Conservation (phyloP, 2,888 invertebrate genomes). For the Ormia ochracea region DNA sequence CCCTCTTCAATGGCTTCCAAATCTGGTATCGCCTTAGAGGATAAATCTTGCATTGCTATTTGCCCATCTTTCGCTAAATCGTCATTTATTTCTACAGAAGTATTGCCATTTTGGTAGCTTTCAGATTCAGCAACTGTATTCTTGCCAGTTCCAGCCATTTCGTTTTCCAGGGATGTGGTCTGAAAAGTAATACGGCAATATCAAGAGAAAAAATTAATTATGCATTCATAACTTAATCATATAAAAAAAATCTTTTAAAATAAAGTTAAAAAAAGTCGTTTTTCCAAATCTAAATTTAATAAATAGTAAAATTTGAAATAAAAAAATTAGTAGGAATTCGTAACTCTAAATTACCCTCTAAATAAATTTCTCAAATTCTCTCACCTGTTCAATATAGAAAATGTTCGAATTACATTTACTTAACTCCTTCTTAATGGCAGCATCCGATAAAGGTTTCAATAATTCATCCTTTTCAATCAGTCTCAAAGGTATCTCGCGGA, state of each 20-base stretch:
- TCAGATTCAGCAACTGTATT: too few species aligned
- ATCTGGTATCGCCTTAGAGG: conserved; percentile 46
- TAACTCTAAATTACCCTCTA: too few species aligned
- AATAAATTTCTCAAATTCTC: not conserved
- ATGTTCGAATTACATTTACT: conserved; percentile 72
- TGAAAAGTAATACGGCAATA: too few species aligned
- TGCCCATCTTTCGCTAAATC: not conserved
- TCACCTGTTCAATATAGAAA: conserved; percentile 72
- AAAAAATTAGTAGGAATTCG: too few species aligned
- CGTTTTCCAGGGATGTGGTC: conserved; percentile 69
- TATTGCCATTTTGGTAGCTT: conserved; percentile 68
- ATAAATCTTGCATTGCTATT: conserved; percentile 2
- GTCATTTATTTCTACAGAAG: conserved; percentile 40
- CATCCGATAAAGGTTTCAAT: conserved; percentile 72
- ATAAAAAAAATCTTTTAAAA: too few species aligned
- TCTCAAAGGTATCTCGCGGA: conserved; percentile 79
- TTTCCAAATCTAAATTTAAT: too few species aligned
- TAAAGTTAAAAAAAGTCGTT: too few species aligned
- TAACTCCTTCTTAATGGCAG: conserved; percentile 72
- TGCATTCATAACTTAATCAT: too few species aligned
- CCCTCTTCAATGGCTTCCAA: conserved; percentile 56
- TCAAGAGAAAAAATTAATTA: too few species aligned
- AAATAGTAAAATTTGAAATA: too few species aligned
- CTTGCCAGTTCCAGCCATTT: conserved; percentile 64
- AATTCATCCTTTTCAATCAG: conserved; percentile 74